phyloP scores from a whole-genome alignment of 2,888 invertebrate genomes.

The Himalopsyche kuldschensis region DNA sequence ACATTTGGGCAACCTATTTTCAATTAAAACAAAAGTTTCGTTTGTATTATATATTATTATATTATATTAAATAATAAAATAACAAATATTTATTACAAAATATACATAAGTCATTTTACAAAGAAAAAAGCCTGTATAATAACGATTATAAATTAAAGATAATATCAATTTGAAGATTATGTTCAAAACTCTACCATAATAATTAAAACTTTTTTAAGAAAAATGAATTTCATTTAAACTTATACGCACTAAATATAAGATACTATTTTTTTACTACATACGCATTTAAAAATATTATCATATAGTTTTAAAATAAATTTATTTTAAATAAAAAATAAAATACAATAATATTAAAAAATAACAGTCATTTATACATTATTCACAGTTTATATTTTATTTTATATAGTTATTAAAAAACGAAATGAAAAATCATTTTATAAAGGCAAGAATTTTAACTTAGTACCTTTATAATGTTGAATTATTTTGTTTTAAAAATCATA shows the following conservation, averaged over 20 bases:
- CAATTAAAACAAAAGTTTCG: too few species aligned
- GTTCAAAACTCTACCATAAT: neutral
- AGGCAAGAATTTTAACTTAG: neutral
- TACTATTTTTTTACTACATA: too few species aligned
- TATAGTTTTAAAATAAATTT: neutral
- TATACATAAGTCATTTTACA: neutral
- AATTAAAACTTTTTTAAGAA: too few species aligned
- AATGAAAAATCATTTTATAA: neutral
- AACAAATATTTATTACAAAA: slow-evolving; percentile 9
- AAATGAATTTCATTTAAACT: too few species aligned
- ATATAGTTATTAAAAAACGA: too few species aligned
- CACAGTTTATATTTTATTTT: neutral
- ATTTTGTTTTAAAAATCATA: too few species aligned
- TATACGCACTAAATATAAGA: too few species aligned
- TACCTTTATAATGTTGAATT: too few species aligned
- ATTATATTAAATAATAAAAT: neutral
- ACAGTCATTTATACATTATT: neutral
- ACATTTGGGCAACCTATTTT: too few species aligned
- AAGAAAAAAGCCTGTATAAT: neutral
- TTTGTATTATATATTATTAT: too few species aligned
- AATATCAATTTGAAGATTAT: neutral
- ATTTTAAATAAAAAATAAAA: neutral
- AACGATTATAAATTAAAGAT: neutral
- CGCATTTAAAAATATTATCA: too few species aligned
- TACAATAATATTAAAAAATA: neutral